phyloP scores from a whole-genome alignment of 2,888 invertebrate genomes.

The Halictus quadricinctus region DNA sequence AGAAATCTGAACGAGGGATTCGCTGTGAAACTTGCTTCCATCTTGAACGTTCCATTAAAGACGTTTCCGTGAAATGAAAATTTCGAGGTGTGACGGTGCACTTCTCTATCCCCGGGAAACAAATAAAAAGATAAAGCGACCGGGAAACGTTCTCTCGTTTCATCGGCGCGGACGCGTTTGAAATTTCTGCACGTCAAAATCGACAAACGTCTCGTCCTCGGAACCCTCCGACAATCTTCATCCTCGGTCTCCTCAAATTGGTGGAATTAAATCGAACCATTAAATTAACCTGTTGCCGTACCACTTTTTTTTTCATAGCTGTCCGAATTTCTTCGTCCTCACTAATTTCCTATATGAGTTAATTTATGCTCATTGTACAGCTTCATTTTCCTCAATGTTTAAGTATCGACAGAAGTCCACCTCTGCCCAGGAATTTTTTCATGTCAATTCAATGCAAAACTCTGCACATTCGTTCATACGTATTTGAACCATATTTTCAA shows the following conservation, averaged over 20 bases:
- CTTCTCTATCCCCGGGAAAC: constrained; percentile 3
- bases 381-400: background rate
- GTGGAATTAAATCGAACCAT: background rate
- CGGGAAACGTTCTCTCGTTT: constrained; percentile 1
- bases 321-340: too few species aligned
- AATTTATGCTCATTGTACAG: background rate
- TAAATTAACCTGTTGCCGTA: background rate
- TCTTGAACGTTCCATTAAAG: constrained; percentile 19
- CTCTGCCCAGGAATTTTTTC: background rate
- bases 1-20: constrained; percentile 37
- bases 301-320: background rate
- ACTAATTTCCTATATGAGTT: too few species aligned
- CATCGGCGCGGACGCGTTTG: background rate
- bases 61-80: constrained; percentile 28
- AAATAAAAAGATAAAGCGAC: background rate
- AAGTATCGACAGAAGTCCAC: background rate
- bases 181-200: background rate
- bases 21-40: constrained; percentile 17
- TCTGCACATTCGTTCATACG: too few species aligned
- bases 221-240: background rate
- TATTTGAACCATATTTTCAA: background rate
- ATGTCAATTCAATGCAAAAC: too few species aligned
- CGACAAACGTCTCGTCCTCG: background rate
- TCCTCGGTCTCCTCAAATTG: background rate
- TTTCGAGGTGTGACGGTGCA: constrained; percentile 2